Evolutionary conservation across 2,797 vertebrate species (phyloP).

Genomic region (Rhinophrynus dorsalis): DNA sequence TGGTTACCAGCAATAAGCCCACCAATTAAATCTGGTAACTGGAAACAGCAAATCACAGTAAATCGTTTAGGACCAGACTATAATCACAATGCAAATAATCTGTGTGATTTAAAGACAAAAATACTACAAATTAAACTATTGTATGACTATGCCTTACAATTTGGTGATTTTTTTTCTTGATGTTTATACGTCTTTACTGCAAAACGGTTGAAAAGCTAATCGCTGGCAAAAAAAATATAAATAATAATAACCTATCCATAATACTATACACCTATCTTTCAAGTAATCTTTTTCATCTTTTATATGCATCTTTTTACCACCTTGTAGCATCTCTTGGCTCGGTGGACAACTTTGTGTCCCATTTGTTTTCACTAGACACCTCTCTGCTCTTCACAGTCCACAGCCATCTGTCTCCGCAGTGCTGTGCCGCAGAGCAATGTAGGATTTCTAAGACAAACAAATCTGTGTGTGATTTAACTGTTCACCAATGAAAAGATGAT

Average conservation of each 20-base stretch:
- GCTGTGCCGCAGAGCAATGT: slow-evolving; percentile 41
- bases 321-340: slow-evolving; percentile 18
- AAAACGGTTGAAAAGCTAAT: no score
- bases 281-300: no score
- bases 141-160: no score
- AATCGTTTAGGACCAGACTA: no score
- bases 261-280: slow-evolving; percentile 7
- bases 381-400: slow-evolving; percentile 43
- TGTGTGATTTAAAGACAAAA: no score
- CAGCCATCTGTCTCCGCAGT: slow-evolving; percentile 43
- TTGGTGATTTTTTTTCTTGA: no score
- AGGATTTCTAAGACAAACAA: slow-evolving; percentile 50
- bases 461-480: slow-evolving; percentile 49
- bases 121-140: no score
- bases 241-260: background rate
- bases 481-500: slow-evolving; percentile 48
- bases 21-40: no score
- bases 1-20: no score
- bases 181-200: no score
- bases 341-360: slow-evolving; percentile 43
- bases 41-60: no score
- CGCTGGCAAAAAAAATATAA: background rate
- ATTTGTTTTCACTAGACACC: slow-evolving; percentile 49
- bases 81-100: no score
- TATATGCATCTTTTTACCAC: slow-evolving; percentile 32